Percentiles rank a stretch among this genome's conserved stretches.
Conservation (phyloP, 64 coral and sea anemone genomes). For the Hydrozoanthus tunicans region DNA sequence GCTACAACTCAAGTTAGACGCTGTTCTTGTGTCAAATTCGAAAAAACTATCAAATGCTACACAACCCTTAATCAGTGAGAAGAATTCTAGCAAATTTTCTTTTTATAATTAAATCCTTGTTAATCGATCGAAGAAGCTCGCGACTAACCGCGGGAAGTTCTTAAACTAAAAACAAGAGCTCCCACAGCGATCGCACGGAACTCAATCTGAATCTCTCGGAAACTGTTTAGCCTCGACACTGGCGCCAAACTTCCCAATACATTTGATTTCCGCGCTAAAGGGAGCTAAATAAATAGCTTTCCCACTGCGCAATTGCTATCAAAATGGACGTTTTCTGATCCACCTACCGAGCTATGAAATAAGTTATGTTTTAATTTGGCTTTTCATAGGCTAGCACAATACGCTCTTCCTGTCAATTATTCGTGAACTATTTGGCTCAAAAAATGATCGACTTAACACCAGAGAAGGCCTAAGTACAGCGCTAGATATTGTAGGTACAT, state of each 20-base stretch:
- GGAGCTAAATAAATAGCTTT: background rate
- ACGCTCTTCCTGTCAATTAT: too few relatives aligned
- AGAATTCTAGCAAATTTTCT: background rate
- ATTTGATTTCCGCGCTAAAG: conserved; percentile 22
- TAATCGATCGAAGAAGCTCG: background rate
- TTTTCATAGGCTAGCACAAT: too few relatives aligned
- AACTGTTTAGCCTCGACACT: background rate
- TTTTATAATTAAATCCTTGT: conserved; percentile 8
- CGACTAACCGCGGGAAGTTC: background rate
- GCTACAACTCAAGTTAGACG: too few relatives aligned
- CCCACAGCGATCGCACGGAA: background rate
- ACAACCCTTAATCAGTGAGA: background rate
- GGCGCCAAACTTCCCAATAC: conserved; percentile 10
- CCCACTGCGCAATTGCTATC: background rate
- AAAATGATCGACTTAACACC: background rate
- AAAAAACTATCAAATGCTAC: too few relatives aligned
- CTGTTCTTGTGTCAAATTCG: too few relatives aligned
- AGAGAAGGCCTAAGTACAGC: background rate
- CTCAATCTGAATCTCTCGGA: background rate
- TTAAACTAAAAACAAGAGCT: background rate
- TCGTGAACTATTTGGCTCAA: too few relatives aligned
- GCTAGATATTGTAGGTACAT: background rate
- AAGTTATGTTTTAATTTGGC: background rate
- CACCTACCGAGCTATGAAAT: background rate
- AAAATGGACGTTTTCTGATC: background rate